These are phyloP conservation scores for Etheostoma perlongum DNA, from an alignment of 2,797 vertebrate genomes.

Conservation along the genomic window DNA sequence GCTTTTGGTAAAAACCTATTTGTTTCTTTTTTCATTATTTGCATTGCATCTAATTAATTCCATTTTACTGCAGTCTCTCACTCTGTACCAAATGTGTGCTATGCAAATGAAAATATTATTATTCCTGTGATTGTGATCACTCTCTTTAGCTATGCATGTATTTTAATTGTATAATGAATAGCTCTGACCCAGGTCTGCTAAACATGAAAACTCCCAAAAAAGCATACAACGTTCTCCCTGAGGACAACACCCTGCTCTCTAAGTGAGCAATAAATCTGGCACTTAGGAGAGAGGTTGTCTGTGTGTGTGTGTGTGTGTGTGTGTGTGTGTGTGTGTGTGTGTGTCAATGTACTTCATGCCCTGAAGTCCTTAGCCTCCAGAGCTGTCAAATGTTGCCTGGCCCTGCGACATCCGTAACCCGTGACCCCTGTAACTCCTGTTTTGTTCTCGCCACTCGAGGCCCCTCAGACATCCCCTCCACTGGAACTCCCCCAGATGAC, in stretches of 20 bases:
- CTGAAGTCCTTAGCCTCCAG: constrained; percentile 57
- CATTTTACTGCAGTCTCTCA: background rate
- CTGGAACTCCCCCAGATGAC: constrained; percentile 66
- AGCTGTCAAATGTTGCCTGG: constrained; percentile 65
- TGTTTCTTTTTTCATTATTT: background rate
- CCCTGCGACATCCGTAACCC: constrained; percentile 69
- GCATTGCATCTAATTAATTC: background rate
- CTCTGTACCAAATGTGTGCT: background rate
- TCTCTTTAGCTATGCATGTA: constrained; percentile 7
- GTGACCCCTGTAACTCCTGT: constrained; percentile 79
- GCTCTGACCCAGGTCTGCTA: constrained; percentile 13
- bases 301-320: constrained; percentile 45
- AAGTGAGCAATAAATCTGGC: constrained; percentile 78
- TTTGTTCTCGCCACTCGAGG: constrained; percentile 74
- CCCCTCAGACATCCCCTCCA: constrained; percentile 62
- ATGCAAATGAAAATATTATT: constrained; percentile 10
- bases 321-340: constrained; percentile 50
- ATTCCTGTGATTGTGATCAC: constrained; percentile 10
- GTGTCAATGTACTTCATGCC: constrained; percentile 61
- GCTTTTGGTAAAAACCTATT: background rate
- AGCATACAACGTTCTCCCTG: constrained; percentile 9
- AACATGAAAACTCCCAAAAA: constrained; percentile 18
- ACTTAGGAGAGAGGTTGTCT: constrained; percentile 47
- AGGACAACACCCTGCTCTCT: constrained; percentile 62
- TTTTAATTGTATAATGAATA: constrained; percentile 24